Conservation (phyloP, 2,888 invertebrate genomes). For the Congeria kusceri region DNA sequence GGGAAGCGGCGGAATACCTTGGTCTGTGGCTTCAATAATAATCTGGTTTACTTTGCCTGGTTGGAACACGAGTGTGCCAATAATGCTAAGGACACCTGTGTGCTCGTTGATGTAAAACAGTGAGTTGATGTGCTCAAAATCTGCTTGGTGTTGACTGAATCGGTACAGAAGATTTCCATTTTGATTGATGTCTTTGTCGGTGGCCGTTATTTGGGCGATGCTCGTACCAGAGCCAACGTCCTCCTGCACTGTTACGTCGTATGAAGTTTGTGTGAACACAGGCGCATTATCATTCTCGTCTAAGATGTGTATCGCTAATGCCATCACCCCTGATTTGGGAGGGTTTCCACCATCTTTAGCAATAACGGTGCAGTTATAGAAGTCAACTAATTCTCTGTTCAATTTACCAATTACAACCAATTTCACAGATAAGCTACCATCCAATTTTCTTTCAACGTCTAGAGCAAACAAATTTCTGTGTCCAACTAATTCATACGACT, state of each 20-base stretch:
- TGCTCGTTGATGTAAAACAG: constrained; percentile 73
- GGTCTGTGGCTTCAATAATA: constrained; percentile 76
- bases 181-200: constrained; percentile 71
- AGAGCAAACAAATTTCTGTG: constrained; percentile 69
- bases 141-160: constrained; percentile 76
- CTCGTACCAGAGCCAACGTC: constrained; percentile 56
- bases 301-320: constrained; percentile 69
- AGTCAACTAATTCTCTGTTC: constrained; percentile 72
- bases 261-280: constrained; percentile 58
- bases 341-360: constrained; percentile 75
- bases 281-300: constrained; percentile 79
- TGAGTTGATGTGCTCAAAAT: constrained; percentile 58
- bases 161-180: constrained; percentile 78
- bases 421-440: constrained; percentile 74
- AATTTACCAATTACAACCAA: constrained; percentile 70
- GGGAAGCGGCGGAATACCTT: constrained; percentile 70
- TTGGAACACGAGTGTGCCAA: constrained; percentile 73
- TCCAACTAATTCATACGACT: constrained; percentile 72
- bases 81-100: constrained; percentile 75
- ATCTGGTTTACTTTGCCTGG: constrained; percentile 71
- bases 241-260: constrained; percentile 70
- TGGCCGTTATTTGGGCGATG: constrained; percentile 87
- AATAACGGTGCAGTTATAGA: constrained; percentile 71
- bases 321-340: constrained; percentile 64
- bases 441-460: constrained; percentile 69